Conservation (phyloP, 2,113 vertebrate species). For the Siphamia tubifer region DNA sequence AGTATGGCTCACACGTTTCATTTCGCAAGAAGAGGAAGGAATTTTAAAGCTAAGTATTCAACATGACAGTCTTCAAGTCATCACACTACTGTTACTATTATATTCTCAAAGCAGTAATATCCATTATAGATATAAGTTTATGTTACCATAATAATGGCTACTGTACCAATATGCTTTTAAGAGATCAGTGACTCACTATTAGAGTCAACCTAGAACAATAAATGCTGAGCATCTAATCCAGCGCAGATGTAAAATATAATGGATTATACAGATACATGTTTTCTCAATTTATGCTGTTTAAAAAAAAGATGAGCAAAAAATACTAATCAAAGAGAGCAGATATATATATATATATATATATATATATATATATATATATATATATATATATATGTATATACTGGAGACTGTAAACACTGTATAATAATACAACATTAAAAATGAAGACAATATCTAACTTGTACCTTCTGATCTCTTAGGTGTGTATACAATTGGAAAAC, state of each 20-base stretch:
- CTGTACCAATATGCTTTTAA: background rate
- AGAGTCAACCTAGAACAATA: background rate
- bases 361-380: too few relatives aligned
- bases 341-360: too few relatives aligned
- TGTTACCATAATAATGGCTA: background rate
- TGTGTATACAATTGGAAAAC: background rate
- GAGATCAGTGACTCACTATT: background rate
- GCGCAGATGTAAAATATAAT: background rate
- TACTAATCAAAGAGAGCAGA: background rate
- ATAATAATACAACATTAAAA: background rate
- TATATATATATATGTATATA: too few relatives aligned
- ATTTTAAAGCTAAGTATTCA: too few relatives aligned
- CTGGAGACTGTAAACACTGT: background rate
- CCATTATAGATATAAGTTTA: too few relatives aligned
- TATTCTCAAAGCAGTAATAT: too few relatives aligned
- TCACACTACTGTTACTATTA: too few relatives aligned
- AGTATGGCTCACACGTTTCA: too few relatives aligned
- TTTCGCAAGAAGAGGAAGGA: too few relatives aligned
- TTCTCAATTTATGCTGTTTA: too few relatives aligned
- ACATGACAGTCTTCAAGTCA: too few relatives aligned
- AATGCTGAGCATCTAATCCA: conserved; percentile 3
- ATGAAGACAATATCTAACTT: background rate
- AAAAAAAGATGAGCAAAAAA: background rate
- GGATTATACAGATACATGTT: conserved; percentile 13
- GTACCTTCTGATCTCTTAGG: background rate